Base-by-base conservation (phyloP, 2,888 invertebrate genomes). In the Caradrina kadenii region DNA sequence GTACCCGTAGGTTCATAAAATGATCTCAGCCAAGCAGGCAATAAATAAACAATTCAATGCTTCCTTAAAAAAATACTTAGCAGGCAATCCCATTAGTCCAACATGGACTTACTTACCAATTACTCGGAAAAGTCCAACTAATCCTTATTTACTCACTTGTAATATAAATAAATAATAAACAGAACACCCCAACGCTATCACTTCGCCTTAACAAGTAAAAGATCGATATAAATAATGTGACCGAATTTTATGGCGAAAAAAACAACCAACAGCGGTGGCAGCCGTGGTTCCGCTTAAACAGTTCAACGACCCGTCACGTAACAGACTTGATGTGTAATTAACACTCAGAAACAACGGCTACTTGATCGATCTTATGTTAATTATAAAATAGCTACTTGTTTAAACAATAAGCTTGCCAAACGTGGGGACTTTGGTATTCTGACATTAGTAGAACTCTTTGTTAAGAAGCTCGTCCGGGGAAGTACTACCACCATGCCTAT, bases 201-300 rank as follows among this genome's bases (percentile, higher is more conserved):
- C 80, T 80, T 81, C 72, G 62, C 87, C 84, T 86, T 86, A 85
- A 87, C 68, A 63, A 62, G 65, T 72, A 75, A 80, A 76, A 82
- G 69, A 85, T 79, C 78, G 69, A 84, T 82, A 80, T 69, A 71
- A 69, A 75, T 73, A 76, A 80, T 69, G 67, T 64, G 69, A 75
- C 71, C 82, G 74, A 81, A 79, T 73, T 77, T 50, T 64, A 49
- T 48, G 35, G 65, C 39, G 39, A 39, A 39, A 69, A 76, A 79
- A 79, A 70, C 75, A 63, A 26, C 11, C 17, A 22, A 26, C 39
- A n/a, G 13, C 19, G 11, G 17, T 21, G 22, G 10, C 59, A 10
- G 55, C 60, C n/a, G 10, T 56, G 53, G 64, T 81, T 82, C 82
- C 82, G 76, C 62, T 60, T 80, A 55, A 55, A 45, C 58, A 64